Percentiles rank a stretch among this genome's conserved stretches.
phyloP scores from a whole-genome alignment of 2,797 vertebrate species.

The Onychomys arenicola region DNA sequence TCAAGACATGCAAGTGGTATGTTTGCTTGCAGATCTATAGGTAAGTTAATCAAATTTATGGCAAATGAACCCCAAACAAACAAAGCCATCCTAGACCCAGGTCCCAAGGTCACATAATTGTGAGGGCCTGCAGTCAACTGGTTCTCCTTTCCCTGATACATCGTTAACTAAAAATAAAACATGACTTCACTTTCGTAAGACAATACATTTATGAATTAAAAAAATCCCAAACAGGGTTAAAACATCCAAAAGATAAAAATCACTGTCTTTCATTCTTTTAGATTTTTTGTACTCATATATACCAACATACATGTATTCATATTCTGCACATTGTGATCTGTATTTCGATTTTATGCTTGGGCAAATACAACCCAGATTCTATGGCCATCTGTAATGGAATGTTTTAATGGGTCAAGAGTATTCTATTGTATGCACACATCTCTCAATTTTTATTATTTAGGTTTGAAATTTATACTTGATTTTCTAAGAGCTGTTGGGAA shows the following conservation, averaged over 20 bases:
- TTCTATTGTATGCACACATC: background rate
- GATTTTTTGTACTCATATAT: constrained; percentile 27
- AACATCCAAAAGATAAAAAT: constrained; percentile 38
- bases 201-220: background rate
- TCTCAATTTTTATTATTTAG: constrained; percentile 13
- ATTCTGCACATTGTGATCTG: background rate
- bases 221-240: background rate
- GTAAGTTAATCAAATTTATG: constrained; percentile 42
- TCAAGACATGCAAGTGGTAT: background rate
- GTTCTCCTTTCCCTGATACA: background rate
- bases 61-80: background rate
- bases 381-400: background rate
- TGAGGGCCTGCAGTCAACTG: background rate
- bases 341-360: background rate
- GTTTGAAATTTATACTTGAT: constrained; percentile 30
- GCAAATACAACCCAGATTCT: background rate
- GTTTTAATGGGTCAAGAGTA: background rate
- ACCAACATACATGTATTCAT: background rate
- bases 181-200: background rate
- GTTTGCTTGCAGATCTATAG: background rate
- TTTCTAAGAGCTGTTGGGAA: background rate
- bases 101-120: background rate
- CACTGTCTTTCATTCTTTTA: background rate
- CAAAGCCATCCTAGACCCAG: background rate
- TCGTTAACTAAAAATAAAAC: constrained; percentile 20